Conservation (phyloP, 2,113 vertebrate genomes). For the Gymnocephalus cernua region DNA sequence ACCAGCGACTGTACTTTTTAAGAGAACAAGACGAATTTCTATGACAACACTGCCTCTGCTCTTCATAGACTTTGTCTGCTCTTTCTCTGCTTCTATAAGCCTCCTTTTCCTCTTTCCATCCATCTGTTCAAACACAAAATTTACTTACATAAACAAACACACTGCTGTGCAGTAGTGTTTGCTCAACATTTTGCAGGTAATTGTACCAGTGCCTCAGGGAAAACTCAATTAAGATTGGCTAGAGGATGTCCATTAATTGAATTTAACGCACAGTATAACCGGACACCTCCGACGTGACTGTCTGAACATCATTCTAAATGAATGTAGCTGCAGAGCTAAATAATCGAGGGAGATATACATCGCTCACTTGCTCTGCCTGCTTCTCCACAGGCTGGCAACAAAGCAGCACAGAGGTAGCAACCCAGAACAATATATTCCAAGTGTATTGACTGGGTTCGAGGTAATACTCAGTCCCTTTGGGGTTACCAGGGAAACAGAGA, state of each 20-base stretch:
- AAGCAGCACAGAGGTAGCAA: constrained; percentile 22
- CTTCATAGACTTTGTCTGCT: background rate
- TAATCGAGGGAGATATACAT: constrained; percentile 11
- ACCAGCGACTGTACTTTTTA: too few species aligned
- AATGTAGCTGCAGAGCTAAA: constrained; percentile 32
- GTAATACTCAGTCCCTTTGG: constrained; percentile 44
- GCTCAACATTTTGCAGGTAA: constrained; percentile 53
- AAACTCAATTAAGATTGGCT: constrained; percentile 59
- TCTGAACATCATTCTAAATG: constrained; percentile 30
- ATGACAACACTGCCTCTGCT: background rate
- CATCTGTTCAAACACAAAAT: constrained; percentile 45
- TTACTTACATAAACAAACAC: constrained; percentile 49
- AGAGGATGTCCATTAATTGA: constrained; percentile 66
- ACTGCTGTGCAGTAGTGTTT: constrained; percentile 19
- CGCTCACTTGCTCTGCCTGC: background rate
- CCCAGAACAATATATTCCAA: constrained; percentile 19
- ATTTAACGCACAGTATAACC: constrained; percentile 49
- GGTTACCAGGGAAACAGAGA: constrained; percentile 63
- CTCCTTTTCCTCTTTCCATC: constrained; percentile 41
- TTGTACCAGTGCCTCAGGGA: constrained; percentile 34
- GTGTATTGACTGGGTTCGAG: constrained; percentile 49
- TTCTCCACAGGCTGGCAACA: constrained; percentile 13
- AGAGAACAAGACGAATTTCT: too few species aligned
- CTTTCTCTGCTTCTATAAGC: background rate
- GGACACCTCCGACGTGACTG: constrained; percentile 50